These are phyloP conservation scores for Drosophila mayri DNA, from an alignment of 1,140 invertebrate species.

Conservation along the genomic window DNA sequence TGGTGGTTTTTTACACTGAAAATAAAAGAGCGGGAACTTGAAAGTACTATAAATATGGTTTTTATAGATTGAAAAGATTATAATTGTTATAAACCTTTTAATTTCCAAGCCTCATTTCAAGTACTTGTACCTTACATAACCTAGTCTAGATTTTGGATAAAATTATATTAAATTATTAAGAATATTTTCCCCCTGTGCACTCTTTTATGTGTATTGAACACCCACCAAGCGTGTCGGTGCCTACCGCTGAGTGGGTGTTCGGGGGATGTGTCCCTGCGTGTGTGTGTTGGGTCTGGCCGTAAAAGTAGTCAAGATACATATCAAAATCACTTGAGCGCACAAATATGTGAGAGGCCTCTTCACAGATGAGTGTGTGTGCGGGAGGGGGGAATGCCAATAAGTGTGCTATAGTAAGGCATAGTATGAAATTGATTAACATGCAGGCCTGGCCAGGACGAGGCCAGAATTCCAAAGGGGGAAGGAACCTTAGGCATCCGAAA, in stretches of 20 bases:
- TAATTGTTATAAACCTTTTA: no score
- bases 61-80: no score
- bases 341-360: constrained; percentile 47
- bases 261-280: not conserved
- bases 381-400: constrained; percentile 59
- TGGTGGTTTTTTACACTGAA: constrained; percentile 8
- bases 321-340: constrained; percentile 71
- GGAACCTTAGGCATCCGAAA: constrained; percentile 20
- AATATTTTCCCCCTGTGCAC: not conserved
- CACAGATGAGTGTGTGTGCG: constrained; percentile 15
- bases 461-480: not conserved
- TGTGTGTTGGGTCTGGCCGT: constrained; percentile 39
- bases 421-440: constrained; percentile 72
- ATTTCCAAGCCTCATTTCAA: not conserved
- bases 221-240: constrained; percentile 23
- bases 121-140: not conserved
- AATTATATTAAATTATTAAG: no score
- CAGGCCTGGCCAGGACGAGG: constrained; percentile 16
- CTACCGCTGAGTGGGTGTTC: constrained; percentile 15
- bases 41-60: no score
- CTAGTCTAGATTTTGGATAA: no score
- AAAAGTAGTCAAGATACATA: constrained; percentile 58
- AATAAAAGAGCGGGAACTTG: not conserved
- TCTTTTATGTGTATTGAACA: constrained; percentile 28
- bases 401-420: constrained; percentile 58